Base-by-base conservation (phyloP, 2,113 vertebrate species). In the Corythornis madagascariensis region DNA sequence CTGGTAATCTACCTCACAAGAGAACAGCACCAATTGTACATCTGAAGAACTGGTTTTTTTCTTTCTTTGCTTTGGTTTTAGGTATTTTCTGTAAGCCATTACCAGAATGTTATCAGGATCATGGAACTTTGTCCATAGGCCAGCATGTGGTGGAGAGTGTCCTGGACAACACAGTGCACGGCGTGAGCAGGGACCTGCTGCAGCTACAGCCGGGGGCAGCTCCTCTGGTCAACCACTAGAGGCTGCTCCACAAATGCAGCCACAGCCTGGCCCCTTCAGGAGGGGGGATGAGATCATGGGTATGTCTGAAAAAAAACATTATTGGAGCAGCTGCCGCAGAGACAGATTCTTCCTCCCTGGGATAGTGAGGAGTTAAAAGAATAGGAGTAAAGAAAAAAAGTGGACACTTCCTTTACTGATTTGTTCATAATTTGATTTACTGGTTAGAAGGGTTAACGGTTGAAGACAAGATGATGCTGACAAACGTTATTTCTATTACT, bases 191-290 rank as follows among this genome's bases (percentile, higher is more conserved):
- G 43, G 26, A 20, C n/a, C 5, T 15, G 80, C 66, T 60, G 60
- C 56, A 57, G 6, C 25, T 53, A 1, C 4, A 48, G 45, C 31
- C 47, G 4, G 3, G 55, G 26, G 69, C 22, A 66, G 50, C 56
- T 88, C 65, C 83, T 22, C 0, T 15, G 61, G 24, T 18, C 50
- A 81, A 10, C 90, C 90, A 12, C 95, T 92, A 94, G 95, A 92
- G 90, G 93, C 83, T 94, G 90, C 95, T 95, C 83, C 9, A 13
- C 19, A 76, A 88, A 70, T 78, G 6, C 80, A 63, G 33, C 76
- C 53, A 8, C 61, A 66, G 47, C 56, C 63, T 52, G 12, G 2
- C 10, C 29, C 45, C 40, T 7, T 11, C 9, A 17, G 28, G 3
- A 38, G 20, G 3, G 5, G 19, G 53, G 11, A 4, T n/a, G 50